A percentile compares a stretch with the other conserved stretches of the same genome.
Conservation (phyloP, 2,888 invertebrate genomes). For the Metacarcinus magister region DNA sequence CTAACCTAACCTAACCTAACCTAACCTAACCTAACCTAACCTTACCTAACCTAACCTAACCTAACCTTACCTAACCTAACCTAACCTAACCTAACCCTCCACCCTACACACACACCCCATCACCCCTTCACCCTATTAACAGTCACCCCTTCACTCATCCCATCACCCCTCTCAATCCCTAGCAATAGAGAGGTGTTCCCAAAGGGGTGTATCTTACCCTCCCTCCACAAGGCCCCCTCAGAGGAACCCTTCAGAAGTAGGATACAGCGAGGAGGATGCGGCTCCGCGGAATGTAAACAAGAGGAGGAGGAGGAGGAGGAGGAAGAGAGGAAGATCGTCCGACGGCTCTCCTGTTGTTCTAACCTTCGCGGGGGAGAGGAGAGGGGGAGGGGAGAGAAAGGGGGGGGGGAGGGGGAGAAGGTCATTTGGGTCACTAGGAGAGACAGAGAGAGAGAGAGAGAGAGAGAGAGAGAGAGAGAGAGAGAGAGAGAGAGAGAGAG, state of each 20-base stretch:
- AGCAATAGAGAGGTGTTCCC: too few relatives aligned
- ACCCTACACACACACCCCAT: too few relatives aligned
- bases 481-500: background rate
- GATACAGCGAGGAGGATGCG: background rate
- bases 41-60: too few relatives aligned
- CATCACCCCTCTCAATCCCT: background rate
- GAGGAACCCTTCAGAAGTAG: slow-evolving; percentile 14
- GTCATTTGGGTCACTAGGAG: background rate
- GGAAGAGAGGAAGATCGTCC: background rate
- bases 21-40: too few relatives aligned
- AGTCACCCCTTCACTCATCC: background rate
- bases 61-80: too few relatives aligned
- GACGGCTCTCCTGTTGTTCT: background rate
- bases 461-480: background rate
- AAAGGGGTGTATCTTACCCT: background rate
- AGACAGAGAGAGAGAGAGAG: background rate
- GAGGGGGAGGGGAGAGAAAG: background rate
- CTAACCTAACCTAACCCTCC: too few relatives aligned
- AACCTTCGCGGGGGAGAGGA: slow-evolving; percentile 10
- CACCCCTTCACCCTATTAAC: background rate
- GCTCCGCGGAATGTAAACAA: background rate
- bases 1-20: too few relatives aligned
- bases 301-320: background rate
- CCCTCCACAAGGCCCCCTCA: background rate
- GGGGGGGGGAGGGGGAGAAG: background rate